phyloP scores from a whole-genome alignment of 1,140 invertebrate species.

The Drosophila rhopaloa region DNA sequence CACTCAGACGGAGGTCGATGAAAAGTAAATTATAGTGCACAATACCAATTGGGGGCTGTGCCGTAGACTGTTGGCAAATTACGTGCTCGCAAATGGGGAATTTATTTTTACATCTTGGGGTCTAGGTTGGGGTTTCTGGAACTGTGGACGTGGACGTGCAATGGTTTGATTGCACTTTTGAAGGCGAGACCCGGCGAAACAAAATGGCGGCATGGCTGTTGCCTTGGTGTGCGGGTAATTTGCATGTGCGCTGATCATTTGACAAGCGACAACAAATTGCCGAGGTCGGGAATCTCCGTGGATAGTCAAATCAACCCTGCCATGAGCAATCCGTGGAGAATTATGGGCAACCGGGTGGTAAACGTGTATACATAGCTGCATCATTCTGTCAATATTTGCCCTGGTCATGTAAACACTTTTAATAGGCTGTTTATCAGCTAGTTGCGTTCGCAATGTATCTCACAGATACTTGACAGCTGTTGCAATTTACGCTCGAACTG shows the following conservation, averaged over 20 bases:
- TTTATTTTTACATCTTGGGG: constrained; percentile 62
- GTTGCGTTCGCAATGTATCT: constrained; percentile 56
- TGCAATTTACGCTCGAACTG: constrained; percentile 79
- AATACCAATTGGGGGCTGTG: constrained; percentile 35
- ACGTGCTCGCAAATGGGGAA: constrained; percentile 64
- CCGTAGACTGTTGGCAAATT: constrained; percentile 70
- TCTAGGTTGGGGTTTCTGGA: constrained; percentile 12
- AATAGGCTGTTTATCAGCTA: constrained; percentile 76
- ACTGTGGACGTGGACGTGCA: background rate
- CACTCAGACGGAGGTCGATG: constrained; percentile 44
- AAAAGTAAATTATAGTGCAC: constrained; percentile 70
- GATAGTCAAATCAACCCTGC: constrained; percentile 37
- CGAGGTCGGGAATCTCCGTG: constrained; percentile 15
- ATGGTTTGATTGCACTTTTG: constrained; percentile 63
- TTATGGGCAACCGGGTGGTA: constrained; percentile 3
- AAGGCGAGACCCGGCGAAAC: constrained; percentile 51
- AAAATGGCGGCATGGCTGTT: constrained; percentile 66
- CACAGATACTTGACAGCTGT: constrained; percentile 75
- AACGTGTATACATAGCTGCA: constrained; percentile 28
- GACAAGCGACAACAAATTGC: constrained; percentile 74
- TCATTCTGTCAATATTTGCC: constrained; percentile 76
- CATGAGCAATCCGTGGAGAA: constrained; percentile 14
- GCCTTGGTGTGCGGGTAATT: constrained; percentile 31
- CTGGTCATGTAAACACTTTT: constrained; percentile 79
- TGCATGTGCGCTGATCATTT: constrained; percentile 77